Conservation (phyloP, 1,140 invertebrate genomes). For the Drosophila tani region DNA sequence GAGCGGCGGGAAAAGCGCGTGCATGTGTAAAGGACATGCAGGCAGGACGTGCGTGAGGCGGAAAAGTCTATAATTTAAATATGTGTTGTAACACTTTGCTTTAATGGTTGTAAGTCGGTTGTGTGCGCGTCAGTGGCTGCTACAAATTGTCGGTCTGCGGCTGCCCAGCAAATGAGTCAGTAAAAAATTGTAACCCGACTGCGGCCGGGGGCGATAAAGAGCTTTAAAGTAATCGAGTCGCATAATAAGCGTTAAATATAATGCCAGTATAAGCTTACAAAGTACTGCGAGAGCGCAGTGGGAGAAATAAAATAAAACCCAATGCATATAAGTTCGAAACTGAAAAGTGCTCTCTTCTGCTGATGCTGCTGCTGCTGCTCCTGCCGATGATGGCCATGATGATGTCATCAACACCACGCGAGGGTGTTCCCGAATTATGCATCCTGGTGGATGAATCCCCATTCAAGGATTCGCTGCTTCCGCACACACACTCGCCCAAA, state of each 20-base stretch:
- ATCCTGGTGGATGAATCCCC: constrained; percentile 45
- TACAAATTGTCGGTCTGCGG: constrained; percentile 40
- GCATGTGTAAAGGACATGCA: constrained; percentile 15
- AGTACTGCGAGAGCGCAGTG: background rate
- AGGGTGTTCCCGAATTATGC: constrained; percentile 67
- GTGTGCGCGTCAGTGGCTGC: constrained; percentile 28
- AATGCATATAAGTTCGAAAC: constrained; percentile 28
- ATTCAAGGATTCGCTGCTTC: constrained; percentile 20
- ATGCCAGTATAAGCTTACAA: constrained; percentile 49
- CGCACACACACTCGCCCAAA: constrained; percentile 28
- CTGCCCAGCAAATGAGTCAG: constrained; percentile 27
- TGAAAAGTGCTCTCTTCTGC: constrained; percentile 54
- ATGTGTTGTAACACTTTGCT: constrained; percentile 56
- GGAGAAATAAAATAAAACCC: constrained; percentile 38
- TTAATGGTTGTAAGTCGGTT: constrained; percentile 52
- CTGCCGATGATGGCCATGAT: constrained; percentile 47
- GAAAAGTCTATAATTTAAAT: constrained; percentile 63
- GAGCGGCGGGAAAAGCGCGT: constrained; percentile 39
- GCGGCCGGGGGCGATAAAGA: constrained; percentile 42
- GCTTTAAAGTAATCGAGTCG: constrained; percentile 62
- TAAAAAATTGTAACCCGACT: constrained; percentile 34
- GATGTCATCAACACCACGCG: constrained; percentile 58
- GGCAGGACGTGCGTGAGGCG: constrained; percentile 36
- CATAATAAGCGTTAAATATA: constrained; percentile 73
- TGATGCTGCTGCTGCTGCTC: constrained; percentile 37